Evolutionary conservation across 2,888 invertebrate genomes (phyloP), one percentile per base, ranked within the genome.

Genomic region (Heliconius charithonia): DNA sequence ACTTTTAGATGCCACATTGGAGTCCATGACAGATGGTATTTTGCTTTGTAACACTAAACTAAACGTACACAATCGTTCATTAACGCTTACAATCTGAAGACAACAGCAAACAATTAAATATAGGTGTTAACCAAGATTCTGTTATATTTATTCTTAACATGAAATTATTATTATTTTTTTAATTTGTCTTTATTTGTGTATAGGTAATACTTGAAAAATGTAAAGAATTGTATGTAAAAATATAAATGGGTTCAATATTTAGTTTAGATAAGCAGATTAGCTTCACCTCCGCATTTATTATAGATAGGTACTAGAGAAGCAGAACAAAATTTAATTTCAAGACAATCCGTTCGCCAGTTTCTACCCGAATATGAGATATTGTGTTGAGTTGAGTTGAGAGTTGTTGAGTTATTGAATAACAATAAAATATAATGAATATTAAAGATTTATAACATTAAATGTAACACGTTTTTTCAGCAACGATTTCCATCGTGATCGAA

Each of bases 1-100:
- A 79, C 83, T 81, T 81, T 80, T 71, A 78, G 85, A 83, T 84
- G 84, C 63, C 69, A 79, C 76, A 9, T 37, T 10, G 37, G 51
- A 51, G 0, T 51, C 51, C 22, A 51, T 51, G 75, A 77, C 76
- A 79, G 77, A 82, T 79, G 74, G 76, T 79, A 72, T 69, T 76
- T 84, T 84, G 79, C 83, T 86, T 86, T 41, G 41, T 69, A 69
- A 69, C 25, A 72, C n/a, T 32, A 72, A 59, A 56, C 71, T 59
- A 29, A 29, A 59, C n/a, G 13, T 37, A 37, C 37, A 69, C 41
- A 69, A 69, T 45, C 69, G 45, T 45, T 69, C 69, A 69, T 69
- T 69, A 69, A 25, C 69, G 41, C 25, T 27, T 16, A 45, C 45
- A 69, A 69, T 69, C 16, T 45, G 45, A 69, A 69, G 69, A 45